Conservation (phyloP, 2,797 vertebrate genomes). For the Coreius guichenoti region DNA sequence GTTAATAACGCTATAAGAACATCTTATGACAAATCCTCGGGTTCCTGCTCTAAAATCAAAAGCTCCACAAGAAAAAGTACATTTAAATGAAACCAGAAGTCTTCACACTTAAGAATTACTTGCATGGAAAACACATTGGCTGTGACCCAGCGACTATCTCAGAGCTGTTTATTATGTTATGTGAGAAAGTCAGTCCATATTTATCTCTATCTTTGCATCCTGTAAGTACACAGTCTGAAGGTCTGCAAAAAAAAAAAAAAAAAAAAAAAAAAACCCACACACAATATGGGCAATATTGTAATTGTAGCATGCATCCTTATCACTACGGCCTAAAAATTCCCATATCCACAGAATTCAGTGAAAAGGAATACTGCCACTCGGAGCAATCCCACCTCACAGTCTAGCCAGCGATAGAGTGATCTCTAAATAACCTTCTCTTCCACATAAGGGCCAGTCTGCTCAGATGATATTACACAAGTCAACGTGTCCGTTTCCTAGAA, state of each 20-base stretch:
- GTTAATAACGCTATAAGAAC: not conserved
- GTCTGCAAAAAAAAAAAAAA: not conserved
- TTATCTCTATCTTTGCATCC: not conserved
- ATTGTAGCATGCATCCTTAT: not conserved
- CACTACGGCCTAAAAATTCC: not conserved
- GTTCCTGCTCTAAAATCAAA: not conserved
- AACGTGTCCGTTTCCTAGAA: constrained; percentile 36
- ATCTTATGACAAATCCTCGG: not conserved
- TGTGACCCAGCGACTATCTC: not conserved
- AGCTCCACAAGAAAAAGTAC: not conserved
- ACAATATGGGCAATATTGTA: not conserved
- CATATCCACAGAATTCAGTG: not conserved
- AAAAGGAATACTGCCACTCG: not conserved
- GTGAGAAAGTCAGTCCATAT: not conserved
- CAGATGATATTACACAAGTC: constrained; percentile 46
- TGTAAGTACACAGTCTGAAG: not conserved
- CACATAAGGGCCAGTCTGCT: constrained; percentile 22
- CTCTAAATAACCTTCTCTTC: constrained; percentile 42
- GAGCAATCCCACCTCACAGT: not conserved
- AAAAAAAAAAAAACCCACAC: not conserved
- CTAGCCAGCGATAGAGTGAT: not conserved
- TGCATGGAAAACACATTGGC: not conserved
- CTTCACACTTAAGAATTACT: constrained; percentile 4
- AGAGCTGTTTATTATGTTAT: not conserved
- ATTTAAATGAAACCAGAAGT: constrained; percentile 2